Percentiles rank a stretch among this genome's conserved stretches.
Evolutionary conservation across 2,888 invertebrate species (phyloP).

Genomic region (Scaptomyza parva): DNA sequence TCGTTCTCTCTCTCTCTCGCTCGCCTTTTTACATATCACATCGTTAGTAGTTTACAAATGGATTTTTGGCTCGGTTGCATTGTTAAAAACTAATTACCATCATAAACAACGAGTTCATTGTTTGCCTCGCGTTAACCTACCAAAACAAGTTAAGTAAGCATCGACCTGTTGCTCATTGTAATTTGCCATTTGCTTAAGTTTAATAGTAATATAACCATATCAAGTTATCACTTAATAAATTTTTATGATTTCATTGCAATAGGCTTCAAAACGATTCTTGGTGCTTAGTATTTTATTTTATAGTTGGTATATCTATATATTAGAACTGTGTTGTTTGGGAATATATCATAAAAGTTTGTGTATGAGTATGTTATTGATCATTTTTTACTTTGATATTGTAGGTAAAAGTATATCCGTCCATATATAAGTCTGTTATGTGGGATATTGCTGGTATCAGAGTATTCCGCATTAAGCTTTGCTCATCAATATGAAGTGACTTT

Average conservation of each 20-base stretch:
- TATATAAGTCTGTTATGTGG: too few relatives aligned
- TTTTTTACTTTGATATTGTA: too few relatives aligned
- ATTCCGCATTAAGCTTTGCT: conserved; percentile 31
- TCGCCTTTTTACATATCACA: conserved; percentile 14
- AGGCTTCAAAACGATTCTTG: conserved; percentile 21
- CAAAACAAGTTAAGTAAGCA: conserved; percentile 32
- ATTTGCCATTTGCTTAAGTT: conserved; percentile 31
- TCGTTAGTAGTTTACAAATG: conserved; percentile 43
- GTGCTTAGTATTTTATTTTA: conserved; percentile 19
- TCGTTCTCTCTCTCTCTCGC: conserved; percentile 16
- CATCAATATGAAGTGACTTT: conserved; percentile 51
- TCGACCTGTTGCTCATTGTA: conserved; percentile 27
- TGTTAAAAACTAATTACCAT: conserved; percentile 65
- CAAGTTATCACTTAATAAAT: conserved; percentile 70
- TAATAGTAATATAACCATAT: conserved; percentile 16
- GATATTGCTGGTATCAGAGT: too few relatives aligned
- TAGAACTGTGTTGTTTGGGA: conserved; percentile 22
- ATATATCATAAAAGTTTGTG: conserved; percentile 43
- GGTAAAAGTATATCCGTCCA: too few relatives aligned
- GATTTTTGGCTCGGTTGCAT: conserved; percentile 30
- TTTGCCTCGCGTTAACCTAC: conserved; percentile 18
- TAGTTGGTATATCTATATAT: conserved; percentile 11
- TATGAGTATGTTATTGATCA: conserved; percentile 15
- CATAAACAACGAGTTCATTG: conserved; percentile 52
- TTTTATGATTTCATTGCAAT: conserved; percentile 47